A percentile compares a stretch with the other conserved stretches of the same genome.
phyloP scores from a whole-genome alignment of 2,797 vertebrate species.

The Chelmon rostratus region DNA sequence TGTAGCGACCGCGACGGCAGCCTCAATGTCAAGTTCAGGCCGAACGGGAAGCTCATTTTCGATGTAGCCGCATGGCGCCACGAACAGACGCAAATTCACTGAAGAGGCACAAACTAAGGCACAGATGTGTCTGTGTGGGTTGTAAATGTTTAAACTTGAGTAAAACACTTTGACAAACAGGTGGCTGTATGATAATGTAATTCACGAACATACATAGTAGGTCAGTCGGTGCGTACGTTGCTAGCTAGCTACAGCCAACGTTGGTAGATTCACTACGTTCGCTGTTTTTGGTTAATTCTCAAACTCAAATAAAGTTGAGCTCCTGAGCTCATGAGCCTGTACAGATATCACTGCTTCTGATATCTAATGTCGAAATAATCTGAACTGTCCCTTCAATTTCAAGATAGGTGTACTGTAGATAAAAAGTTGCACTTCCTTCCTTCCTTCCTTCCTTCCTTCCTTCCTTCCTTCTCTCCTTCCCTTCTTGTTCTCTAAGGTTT shows the following conservation, averaged over 20 bases:
- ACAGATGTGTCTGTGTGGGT: not conserved
- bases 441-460: conserved; percentile 21
- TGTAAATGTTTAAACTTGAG: not conserved
- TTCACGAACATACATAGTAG: not conserved
- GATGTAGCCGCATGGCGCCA: not conserved
- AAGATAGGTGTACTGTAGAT: not conserved
- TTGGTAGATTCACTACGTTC: not conserved
- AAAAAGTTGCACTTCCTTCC: not conserved
- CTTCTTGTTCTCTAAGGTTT: conserved; percentile 48
- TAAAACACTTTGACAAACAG: not conserved
- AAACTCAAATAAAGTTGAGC: no score
- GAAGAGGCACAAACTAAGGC: not conserved
- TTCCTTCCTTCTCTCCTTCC: conserved; percentile 2
- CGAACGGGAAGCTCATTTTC: not conserved
- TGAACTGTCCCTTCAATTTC: not conserved
- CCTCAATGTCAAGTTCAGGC: not conserved
- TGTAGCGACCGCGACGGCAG: not conserved
- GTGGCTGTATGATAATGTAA: no score
- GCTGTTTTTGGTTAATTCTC: not conserved
- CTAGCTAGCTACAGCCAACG: not conserved
- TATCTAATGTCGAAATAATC: conserved; percentile 10
- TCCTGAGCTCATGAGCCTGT: no score
- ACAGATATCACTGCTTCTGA: not conserved
- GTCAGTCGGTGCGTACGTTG: not conserved
- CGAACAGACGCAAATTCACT: not conserved